A percentile compares a stretch with the other conserved stretches of the same genome.
phyloP scores from a whole-genome alignment of 2,797 vertebrate genomes.

The Megalops cyprinoides region DNA sequence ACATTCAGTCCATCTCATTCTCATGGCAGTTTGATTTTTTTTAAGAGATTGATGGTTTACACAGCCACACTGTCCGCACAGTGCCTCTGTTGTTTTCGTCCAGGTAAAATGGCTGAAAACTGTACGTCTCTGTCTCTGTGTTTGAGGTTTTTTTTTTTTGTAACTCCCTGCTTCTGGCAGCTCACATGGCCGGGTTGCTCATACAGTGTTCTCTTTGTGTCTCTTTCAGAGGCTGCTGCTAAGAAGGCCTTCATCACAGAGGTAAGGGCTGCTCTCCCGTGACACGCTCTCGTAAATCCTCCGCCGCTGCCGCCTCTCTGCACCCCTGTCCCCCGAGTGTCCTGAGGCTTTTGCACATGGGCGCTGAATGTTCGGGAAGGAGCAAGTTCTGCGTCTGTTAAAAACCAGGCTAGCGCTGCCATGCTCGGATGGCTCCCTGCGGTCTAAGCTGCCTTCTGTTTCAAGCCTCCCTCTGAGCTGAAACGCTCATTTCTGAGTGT shows the following conservation, averaged over 20 bases:
- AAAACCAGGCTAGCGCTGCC: background rate
- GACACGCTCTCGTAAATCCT: too few species aligned
- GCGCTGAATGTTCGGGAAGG: slow-evolving; percentile 11
- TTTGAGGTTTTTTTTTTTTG: too few species aligned
- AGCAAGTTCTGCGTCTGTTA: background rate
- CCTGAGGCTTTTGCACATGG: background rate
- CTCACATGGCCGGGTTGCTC: background rate
- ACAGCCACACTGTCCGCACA: too few species aligned
- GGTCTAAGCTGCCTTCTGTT: background rate
- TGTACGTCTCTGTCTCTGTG: too few species aligned
- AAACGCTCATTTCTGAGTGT: background rate
- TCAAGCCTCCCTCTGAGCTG: background rate
- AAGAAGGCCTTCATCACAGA: slow-evolving; percentile 78
- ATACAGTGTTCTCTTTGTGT: slow-evolving; percentile 8
- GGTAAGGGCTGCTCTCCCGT: slow-evolving; percentile 56
- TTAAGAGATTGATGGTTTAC: background rate
- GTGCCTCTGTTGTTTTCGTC: too few species aligned
- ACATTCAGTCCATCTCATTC: too few species aligned
- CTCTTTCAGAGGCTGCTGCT: slow-evolving; percentile 65
- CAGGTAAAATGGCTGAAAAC: too few species aligned
- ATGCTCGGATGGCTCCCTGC: background rate
- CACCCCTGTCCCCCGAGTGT: background rate
- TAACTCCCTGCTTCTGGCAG: too few species aligned
- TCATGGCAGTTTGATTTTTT: too few species aligned
- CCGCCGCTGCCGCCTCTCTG: too few species aligned